phyloP scores from a whole-genome alignment of 2,888 invertebrate species.

The Monopis laevigella region DNA sequence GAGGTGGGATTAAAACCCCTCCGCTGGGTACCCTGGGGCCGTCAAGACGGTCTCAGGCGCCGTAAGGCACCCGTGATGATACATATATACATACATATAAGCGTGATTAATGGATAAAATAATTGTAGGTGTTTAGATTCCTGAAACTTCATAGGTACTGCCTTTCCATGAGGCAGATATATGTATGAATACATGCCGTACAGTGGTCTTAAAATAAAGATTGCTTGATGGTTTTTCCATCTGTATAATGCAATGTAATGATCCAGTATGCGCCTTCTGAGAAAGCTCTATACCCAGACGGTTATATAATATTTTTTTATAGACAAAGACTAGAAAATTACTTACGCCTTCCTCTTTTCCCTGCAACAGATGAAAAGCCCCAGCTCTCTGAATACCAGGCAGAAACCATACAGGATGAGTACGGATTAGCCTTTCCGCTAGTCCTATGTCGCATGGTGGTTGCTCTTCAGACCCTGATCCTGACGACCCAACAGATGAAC shows the following conservation, averaged over 20 bases:
- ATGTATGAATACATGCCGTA: no score
- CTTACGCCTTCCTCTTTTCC: conserved; percentile 92
- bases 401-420: conserved; percentile 97
- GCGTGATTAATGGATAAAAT: no score
- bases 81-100: no score
- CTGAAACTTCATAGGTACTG: no score
- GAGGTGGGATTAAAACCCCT: no score
- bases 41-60: no score
- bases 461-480: conserved; percentile 71
- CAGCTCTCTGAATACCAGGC: conserved; percentile 91
- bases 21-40: no score
- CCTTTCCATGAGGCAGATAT: no score
- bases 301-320: neutral
- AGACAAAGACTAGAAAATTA: conserved; percentile 21
- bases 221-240: conserved; percentile 2
- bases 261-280: neutral
- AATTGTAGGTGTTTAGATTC: no score
- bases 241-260: neutral
- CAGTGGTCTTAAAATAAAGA: no score
- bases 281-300: neutral
- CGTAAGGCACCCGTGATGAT: no score
- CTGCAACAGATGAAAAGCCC: conserved; percentile 92
- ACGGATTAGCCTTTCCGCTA: conserved; percentile 87
- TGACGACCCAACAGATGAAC: conserved; percentile 63
- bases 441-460: conserved; percentile 84